Base-by-base conservation (phyloP, 2,797 vertebrate species). In the Macroramphosus scolopax region DNA sequence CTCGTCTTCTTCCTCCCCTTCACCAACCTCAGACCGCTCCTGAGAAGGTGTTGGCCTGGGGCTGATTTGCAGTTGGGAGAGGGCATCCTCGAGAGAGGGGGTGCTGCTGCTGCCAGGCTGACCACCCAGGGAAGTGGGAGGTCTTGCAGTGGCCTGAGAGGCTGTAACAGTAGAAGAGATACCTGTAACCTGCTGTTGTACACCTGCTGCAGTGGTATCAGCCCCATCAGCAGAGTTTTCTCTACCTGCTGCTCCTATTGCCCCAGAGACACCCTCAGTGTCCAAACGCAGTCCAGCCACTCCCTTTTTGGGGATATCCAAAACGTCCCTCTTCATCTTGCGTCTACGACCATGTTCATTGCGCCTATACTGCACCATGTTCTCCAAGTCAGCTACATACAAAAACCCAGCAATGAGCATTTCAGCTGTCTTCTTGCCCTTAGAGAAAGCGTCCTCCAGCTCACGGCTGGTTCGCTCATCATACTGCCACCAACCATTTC, bases 401-500 rank as follows among this genome's bases (percentile, higher is more conserved):
- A 99, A 88, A 88, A 97, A 98, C 1, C 97, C 96, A 11, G 97
- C 97, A 16, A 99, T 98, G 35, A 99, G 88, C 97, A 99, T 99
- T 84, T 99, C 96, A 0, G 96, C 94, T 25, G 92, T 97, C 87
- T 98, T 98, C 89, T 97, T 98, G 74, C 96, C 97, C 84, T 96
- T 96, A 72, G 92, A 89, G 83, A 95, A 97, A 57, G 97, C 96
- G 58, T 98, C 96, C 89, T 98, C 97, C 76, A 99, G 89, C 88
- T 99, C 96, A 6, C 92, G 93, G 83, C 94, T 98, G 66, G 96
- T 98, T 64, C 96, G 92, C 78, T 98, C 97, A 13, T 99, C 97
- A 31, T 99, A 99, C 72, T 99, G 97, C 97, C 97, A 99, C 97
- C 97, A 99, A 48, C 97, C 97, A 15, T 98, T 99, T 56, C 96